Conservation (phyloP, 2,113 vertebrate species). For the Pterocles orientalis region DNA sequence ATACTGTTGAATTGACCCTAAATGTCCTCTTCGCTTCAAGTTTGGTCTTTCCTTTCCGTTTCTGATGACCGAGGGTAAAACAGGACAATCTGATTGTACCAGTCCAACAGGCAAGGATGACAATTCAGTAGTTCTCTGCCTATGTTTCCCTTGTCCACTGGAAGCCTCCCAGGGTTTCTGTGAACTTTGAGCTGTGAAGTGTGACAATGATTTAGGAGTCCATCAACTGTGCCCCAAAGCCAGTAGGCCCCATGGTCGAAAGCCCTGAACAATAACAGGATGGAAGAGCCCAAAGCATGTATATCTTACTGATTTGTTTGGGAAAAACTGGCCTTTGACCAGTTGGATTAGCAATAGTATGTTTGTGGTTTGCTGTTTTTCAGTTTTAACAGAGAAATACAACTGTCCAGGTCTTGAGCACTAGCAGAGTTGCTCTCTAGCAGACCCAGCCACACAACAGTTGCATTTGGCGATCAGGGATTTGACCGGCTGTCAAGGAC, state of each 20-base stretch:
- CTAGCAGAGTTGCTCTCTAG: neutral
- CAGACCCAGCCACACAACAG: neutral
- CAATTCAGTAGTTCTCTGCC: neutral
- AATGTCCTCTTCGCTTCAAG: neutral
- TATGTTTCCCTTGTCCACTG: neutral
- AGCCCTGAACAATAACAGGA: neutral
- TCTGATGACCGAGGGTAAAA: neutral
- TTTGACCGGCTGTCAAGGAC: neutral
- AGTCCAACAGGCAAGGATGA: neutral
- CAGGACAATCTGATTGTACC: neutral
- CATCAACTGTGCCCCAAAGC: neutral
- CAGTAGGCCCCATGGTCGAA: neutral
- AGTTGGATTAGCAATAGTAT: neutral
- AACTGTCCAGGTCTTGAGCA: neutral
- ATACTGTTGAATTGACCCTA: neutral
- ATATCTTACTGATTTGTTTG: neutral
- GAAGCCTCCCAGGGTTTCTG: neutral
- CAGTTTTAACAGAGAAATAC: neutral
- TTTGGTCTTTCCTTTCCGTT: neutral
- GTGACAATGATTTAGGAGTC: neutral
- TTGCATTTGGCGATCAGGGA: neutral
- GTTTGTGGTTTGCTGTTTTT: neutral
- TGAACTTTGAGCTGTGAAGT: neutral
- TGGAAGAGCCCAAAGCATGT: neutral
- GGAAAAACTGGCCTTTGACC: neutral